phyloP scores from a whole-genome alignment of 2,797 vertebrate genomes.

The Sebastes matsubarae region DNA sequence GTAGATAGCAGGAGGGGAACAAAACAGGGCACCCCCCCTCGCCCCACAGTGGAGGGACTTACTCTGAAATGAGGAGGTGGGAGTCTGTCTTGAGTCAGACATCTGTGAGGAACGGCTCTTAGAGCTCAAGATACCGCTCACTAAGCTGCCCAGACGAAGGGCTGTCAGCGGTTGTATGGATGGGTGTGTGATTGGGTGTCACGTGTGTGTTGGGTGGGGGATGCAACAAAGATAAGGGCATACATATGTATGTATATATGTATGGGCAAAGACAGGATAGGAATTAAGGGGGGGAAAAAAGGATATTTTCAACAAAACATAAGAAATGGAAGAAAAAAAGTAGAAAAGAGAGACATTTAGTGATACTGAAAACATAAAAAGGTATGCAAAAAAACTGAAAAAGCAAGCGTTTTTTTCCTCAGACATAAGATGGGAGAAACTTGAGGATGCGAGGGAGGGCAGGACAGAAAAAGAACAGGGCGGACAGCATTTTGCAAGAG shows the following conservation, averaged over 20 bases:
- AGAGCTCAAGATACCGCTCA: constrained; percentile 79
- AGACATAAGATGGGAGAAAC: background rate
- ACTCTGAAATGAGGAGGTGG: constrained; percentile 82
- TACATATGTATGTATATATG: background rate
- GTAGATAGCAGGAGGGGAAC: constrained; percentile 10
- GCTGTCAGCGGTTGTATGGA: constrained; percentile 56
- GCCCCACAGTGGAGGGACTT: constrained; percentile 66
- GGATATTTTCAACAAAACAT: constrained; percentile 37
- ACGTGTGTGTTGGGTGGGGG: constrained; percentile 1
- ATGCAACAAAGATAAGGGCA: constrained; percentile 14
- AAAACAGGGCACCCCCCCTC: constrained; percentile 29
- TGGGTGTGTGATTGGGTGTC: constrained; percentile 21
- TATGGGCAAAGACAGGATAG: constrained; percentile 21
- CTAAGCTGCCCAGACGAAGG: constrained; percentile 77
- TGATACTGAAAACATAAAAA: constrained; percentile 26
- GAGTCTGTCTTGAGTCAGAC: constrained; percentile 80
- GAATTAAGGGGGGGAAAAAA: background rate
- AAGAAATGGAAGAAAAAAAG: constrained; percentile 27
- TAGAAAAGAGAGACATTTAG: constrained; percentile 15
- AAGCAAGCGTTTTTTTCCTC: background rate
- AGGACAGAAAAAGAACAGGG: constrained; percentile 19
- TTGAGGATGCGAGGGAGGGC: background rate
- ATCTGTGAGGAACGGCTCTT: constrained; percentile 79
- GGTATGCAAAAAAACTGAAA: background rate
- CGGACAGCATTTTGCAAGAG: constrained; percentile 9